Conservation (phyloP, 2,888 invertebrate species). For the Thymelicus acteon region DNA sequence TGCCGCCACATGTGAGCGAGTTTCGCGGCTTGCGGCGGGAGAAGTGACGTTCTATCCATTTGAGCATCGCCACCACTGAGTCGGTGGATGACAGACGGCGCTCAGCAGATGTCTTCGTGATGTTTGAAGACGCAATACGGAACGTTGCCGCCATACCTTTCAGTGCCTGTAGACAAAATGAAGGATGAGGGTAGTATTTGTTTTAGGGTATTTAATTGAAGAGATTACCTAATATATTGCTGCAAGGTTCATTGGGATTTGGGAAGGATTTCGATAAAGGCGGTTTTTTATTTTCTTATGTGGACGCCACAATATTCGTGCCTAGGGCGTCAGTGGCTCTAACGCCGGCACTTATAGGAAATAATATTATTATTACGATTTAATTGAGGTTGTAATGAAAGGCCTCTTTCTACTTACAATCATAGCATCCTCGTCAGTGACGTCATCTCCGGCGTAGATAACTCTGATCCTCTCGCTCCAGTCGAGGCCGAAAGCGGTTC, state of each 20-base stretch:
- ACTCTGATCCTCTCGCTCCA: conserved; percentile 96
- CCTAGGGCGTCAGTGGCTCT: no score
- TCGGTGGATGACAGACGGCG: conserved; percentile 94
- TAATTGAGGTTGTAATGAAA: no score
- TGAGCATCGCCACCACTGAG: conserved; percentile 94
- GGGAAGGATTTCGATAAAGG: no score
- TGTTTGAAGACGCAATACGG: conserved; percentile 93
- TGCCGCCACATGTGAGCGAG: conserved; percentile 83
- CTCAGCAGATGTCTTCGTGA: conserved; percentile 94
- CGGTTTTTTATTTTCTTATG: no score
- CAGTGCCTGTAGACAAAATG: conserved; percentile 85
- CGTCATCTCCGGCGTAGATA: conserved; percentile 95
- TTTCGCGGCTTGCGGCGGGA: conserved; percentile 91
- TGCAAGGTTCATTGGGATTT: no score
- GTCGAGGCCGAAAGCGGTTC: conserved; percentile 95
- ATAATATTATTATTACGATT: no score
- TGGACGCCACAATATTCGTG: no score
- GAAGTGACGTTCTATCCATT: conserved; percentile 95
- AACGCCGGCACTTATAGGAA: no score
- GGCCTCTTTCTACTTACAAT: conserved; percentile 81
- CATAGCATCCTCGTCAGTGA: conserved; percentile 96
- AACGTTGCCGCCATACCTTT: conserved; percentile 98
- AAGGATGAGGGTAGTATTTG: no score
- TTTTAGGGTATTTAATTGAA: no score
- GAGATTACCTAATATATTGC: no score